phyloP scores from a whole-genome alignment of 1,140 invertebrate genomes.

The Calephelis nemesis region DNA sequence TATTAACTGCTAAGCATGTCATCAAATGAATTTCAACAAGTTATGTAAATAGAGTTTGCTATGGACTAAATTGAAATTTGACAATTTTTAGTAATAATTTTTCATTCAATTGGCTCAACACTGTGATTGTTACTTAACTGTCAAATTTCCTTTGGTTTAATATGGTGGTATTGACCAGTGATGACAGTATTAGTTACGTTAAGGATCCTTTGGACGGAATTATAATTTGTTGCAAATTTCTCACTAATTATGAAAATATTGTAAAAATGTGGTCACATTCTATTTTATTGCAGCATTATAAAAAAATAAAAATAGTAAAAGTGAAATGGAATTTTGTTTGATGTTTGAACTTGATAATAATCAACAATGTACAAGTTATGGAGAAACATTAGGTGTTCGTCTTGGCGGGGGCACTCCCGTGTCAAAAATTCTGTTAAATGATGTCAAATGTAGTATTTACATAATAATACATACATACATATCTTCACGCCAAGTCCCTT shows the following conservation, averaged over 20 bases:
- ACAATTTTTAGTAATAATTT: background rate
- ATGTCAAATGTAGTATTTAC: no score
- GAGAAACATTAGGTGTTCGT: no score
- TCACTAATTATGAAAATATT: background rate
- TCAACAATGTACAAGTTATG: no score
- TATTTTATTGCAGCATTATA: background rate
- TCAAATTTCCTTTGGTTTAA: background rate
- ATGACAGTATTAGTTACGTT: constrained; percentile 13
- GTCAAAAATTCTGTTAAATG: no score
- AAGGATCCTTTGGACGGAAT: background rate
- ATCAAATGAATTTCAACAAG: no score
- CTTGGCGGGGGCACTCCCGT: no score
- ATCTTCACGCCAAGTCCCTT: no score
- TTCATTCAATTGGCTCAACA: background rate
- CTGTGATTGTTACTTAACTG: background rate
- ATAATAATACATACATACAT: no score
- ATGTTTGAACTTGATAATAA: no score
- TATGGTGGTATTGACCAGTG: constrained; percentile 4
- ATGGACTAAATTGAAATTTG: background rate
- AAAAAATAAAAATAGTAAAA: no score
- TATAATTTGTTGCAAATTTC: background rate
- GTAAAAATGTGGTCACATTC: background rate
- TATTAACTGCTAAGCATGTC: background rate
- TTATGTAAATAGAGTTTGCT: background rate
- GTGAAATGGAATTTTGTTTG: no score